Conservation (phyloP, 2,797 vertebrate genomes). For the Pipistrellus pygmaeus region DNA sequence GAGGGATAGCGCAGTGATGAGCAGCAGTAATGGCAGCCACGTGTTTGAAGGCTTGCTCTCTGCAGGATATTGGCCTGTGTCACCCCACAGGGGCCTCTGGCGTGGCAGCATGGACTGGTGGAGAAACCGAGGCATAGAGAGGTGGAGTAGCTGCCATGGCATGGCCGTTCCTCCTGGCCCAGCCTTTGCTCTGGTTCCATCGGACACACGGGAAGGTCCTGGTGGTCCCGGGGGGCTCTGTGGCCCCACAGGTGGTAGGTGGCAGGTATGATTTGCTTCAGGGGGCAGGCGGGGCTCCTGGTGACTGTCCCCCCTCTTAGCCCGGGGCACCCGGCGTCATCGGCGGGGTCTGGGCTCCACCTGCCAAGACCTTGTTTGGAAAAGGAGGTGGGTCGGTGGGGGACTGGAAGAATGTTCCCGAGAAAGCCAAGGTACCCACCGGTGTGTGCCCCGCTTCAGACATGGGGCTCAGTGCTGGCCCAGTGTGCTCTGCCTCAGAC, state of each 20-base stretch:
- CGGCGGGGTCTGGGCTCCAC: neutral
- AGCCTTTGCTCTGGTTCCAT: neutral
- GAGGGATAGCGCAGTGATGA: accelerated
- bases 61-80: accelerated
- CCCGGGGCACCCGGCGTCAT: accelerated
- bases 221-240: accelerated
- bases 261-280: accelerated
- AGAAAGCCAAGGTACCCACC: accelerated
- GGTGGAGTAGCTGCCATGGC: accelerated
- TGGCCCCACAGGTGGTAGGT: neutral
- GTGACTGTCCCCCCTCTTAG: accelerated
- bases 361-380: neutral
- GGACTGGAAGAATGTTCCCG: accelerated
- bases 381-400: neutral
- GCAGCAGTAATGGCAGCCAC: accelerated
- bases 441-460: accelerated
- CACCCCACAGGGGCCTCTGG: accelerated
- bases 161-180: accelerated
- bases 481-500: no score
- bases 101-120: accelerated
- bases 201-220: neutral
- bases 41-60: accelerated
- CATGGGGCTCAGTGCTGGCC: no score
- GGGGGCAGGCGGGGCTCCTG: neutral
- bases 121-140: neutral